Base-by-base conservation (phyloP, 2,797 vertebrate species). In the Gymnoscopelus microlampas region DNA sequence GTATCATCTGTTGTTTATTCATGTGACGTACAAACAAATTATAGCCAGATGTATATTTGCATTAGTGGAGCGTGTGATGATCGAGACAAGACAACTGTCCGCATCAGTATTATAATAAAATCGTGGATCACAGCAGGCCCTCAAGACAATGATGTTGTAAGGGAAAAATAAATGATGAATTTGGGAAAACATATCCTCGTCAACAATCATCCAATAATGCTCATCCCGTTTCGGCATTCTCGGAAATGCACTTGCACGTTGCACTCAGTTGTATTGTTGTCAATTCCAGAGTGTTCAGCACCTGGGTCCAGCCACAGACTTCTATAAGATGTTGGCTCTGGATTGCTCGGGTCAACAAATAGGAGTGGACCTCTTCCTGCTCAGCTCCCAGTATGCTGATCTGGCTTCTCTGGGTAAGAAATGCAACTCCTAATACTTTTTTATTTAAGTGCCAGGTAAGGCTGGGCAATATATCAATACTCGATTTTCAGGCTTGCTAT, bases 291-390 rank as follows among this genome's bases (percentile, higher is more conserved):
- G 95, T 10, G 95, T 98, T 15, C 96, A 97, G 63, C 96, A 99
- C 88, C 94, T 99, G 64, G 96, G 96, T 71, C 98, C 98, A 13
- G 98, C 97, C 62, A 99, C 97, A 2, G 98, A 99, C 87, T 99
- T 99, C 89, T 99, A 99, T 75, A 99, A 99, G 92, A 99, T 99
- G 78, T 93, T 99, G 4, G 97, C 98, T n/a, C 90, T 99, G 90
- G 98, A 99, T 86, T 99, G 98, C 85, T 99, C 98, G 0, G 97
- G 97, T 15, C 97, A 98, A 77, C 98, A 99, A 83, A 97, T 96
- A 0, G 97, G 95, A 4, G 96, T 99, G 86, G 98, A 99, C 89
- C 94, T 99, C 2, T 99, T 99, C 92, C 93, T 99, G 66, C 88
- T 99, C 82, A 99, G 97, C 91, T 97, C 97, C 19, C 97, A 98